These are phyloP conservation scores for Allochrocebus solatus DNA, from an alignment of 2,797 vertebrate genomes.

Conservation along the genomic window DNA sequence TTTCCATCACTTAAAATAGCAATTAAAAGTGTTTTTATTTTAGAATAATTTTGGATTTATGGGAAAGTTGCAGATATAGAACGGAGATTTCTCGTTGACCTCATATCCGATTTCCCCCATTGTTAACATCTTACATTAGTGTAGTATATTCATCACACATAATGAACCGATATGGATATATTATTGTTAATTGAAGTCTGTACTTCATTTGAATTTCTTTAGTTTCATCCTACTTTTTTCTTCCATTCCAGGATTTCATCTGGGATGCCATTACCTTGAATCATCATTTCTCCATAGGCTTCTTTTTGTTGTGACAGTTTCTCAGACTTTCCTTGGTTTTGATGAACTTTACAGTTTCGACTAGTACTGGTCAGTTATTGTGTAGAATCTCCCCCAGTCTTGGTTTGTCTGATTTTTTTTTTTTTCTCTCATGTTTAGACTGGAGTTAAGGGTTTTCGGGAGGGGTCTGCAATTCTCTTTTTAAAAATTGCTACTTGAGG, in stretches of 20 bases:
- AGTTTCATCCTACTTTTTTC: not conserved
- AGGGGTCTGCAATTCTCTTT: not conserved
- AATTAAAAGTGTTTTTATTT: not conserved
- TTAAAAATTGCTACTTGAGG: not conserved
- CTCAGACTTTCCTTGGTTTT: not conserved
- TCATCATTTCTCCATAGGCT: not conserved
- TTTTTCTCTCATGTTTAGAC: not conserved
- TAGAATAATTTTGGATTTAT: not conserved
- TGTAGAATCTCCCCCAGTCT: not conserved
- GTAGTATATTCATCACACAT: not conserved
- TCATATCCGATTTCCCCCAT: not conserved
- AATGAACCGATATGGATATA: not conserved
- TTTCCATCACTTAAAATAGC: not conserved
- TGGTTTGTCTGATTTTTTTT: not conserved
- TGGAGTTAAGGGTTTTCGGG: not conserved
- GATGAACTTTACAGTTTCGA: not conserved
- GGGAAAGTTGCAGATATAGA: not conserved
- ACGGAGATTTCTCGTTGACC: not conserved
- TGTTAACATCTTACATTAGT: not conserved
- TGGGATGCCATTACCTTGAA: not conserved
- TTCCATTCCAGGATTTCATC: not conserved
- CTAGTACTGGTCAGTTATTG: not conserved
- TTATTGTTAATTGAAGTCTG: not conserved
- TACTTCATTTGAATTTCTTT: slow-evolving; percentile 3
- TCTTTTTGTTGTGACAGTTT: not conserved